These are phyloP conservation scores for Mycetomoellerius zeteki DNA, from an alignment of 1,140 invertebrate species.

Conservation along the genomic window DNA sequence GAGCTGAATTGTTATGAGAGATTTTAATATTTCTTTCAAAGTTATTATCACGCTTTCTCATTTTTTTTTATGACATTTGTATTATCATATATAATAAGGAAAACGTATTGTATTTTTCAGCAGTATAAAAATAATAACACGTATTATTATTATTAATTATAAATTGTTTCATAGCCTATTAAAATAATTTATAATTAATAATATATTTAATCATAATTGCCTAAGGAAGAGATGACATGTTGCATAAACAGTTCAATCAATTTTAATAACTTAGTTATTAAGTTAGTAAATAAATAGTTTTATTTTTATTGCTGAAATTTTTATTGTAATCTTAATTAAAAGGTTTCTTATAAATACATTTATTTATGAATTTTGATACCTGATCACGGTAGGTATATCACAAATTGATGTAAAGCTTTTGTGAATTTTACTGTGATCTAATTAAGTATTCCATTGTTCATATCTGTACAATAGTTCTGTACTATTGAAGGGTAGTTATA, in stretches of 20 bases:
- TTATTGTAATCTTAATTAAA: neutral
- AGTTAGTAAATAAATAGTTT: neutral
- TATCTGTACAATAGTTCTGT: neutral
- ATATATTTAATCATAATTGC: neutral
- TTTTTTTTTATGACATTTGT: neutral
- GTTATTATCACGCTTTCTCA: constrained; percentile 18
- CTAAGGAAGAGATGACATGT: neutral
- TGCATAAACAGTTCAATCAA: neutral
- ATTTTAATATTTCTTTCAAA: constrained; percentile 22
- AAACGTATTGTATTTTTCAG: neutral
- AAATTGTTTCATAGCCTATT: neutral
- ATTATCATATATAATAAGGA: neutral
- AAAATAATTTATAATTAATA: too few species aligned
- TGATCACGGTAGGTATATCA: neutral
- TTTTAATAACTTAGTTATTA: neutral
- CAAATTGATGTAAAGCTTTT: neutral
- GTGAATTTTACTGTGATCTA: neutral
- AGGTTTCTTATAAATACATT: neutral
- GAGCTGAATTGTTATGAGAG: neutral
- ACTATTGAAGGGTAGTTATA: neutral
- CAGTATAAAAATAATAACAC: neutral
- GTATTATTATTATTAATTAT: neutral
- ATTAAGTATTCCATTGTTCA: neutral
- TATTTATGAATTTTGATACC: neutral
- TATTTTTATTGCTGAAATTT: neutral